phyloP scores from a whole-genome alignment of 2,113 vertebrate species.

The Pteronura brasiliensis region DNA sequence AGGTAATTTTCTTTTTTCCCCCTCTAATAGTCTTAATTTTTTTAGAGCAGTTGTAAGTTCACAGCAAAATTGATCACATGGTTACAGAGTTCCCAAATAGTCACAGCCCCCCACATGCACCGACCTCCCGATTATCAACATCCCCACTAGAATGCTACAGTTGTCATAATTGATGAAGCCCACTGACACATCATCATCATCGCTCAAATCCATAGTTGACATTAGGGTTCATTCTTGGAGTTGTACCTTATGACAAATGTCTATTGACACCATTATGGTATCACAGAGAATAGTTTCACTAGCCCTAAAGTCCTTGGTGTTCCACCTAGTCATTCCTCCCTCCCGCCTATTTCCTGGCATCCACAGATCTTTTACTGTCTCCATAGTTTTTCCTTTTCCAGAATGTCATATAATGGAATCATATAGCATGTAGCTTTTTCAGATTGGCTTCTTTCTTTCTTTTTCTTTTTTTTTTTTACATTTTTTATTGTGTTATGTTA shows the following conservation, averaged over 20 bases:
- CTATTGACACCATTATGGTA: neutral
- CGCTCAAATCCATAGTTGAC: neutral
- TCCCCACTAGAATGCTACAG: neutral
- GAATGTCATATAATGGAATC: neutral
- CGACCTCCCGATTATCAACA: rapidly evolving
- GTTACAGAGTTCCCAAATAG: neutral
- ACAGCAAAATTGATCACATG: neutral
- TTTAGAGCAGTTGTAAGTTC: neutral
- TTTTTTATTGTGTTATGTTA: too few relatives aligned
- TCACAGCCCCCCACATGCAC: rapidly evolving
- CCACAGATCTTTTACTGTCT: neutral
- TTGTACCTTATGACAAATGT: neutral
- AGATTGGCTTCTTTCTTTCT: neutral
- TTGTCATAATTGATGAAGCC: neutral
- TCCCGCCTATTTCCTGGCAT: neutral
- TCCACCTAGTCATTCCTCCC: neutral
- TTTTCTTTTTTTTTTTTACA: too few relatives aligned
- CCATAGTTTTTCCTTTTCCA: neutral
- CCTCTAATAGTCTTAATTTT: neutral
- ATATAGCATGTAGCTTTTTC: neutral
- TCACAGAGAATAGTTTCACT: neutral
- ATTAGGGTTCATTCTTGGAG: neutral
- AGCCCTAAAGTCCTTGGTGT: neutral
- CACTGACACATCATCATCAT: neutral
- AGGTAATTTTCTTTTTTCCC: neutral